Evolutionary conservation across 2,797 vertebrate genomes (phyloP), one percentile per base, ranked within the genome.

Genomic region (Macrochelys suwanniensis): DNA sequence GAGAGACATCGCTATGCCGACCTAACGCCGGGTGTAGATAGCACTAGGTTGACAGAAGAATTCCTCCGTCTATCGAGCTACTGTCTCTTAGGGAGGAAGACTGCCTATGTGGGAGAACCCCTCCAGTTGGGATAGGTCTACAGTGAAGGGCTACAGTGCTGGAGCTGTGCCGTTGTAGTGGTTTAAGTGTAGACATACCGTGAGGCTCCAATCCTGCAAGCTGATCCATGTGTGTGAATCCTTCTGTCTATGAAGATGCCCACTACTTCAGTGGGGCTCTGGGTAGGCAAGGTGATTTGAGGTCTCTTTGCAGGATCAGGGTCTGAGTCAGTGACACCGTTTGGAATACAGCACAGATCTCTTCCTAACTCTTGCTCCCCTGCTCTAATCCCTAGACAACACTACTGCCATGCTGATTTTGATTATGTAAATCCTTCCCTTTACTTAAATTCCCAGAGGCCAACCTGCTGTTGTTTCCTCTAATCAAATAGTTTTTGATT

Each of bases 401-500:
- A 82, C 49, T 3, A 12, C 59, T 95, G 54, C 78, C 59, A 83
- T 59, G 78, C 82, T 90, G 89, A 74, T 65, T 80, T 83, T 68
- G 77, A 77, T 77, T 77, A 77, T 49, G 45, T 77, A 47, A 49
- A 77, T 49, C 74, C 84, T 23, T 87, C 84, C 54, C 26, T 89
- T 61, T 31, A 61, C 59, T 33, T 89, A 84, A 68, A 57, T 88
- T 93, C 85, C 85, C 91, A 88, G 0, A 0, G 89, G 79, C 53
- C 93, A 92, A 86, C 68, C 84, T 90, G 92, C 50, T 93, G 56
- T 79, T 95, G 45, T 87, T 81, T 94, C 95, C 92, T 95, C 81
- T 81, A 57, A 94, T 57, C 53, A 83, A 84, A 85, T 89, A 82
- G 87, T 68, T 51, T 96, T 96, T 96, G n/a, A 87, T 95, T 95